phyloP scores from a whole-genome alignment of 1,140 invertebrate genomes.

The Artemia franciscana region DNA sequence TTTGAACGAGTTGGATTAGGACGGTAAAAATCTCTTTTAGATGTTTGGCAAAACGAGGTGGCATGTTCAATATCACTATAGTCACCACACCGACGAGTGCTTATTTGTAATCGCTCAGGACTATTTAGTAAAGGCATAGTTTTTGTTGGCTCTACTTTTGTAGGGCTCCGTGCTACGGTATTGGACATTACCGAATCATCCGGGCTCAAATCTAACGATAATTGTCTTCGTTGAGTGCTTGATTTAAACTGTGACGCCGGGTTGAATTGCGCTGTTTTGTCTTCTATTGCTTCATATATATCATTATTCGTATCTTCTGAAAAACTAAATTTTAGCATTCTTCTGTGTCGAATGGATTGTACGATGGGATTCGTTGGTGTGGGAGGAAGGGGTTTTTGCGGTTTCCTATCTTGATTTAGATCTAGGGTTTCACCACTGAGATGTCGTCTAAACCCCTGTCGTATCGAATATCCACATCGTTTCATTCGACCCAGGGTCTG shows the following conservation, averaged over 20 bases:
- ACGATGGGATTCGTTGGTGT: slow-evolving; percentile 9
- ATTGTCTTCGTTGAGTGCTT: neutral
- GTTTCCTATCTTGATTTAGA: slow-evolving; percentile 5
- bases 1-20: neutral
- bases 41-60: slow-evolving; percentile 28
- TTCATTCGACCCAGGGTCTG: neutral
- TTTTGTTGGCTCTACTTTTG: neutral
- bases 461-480: neutral
- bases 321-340: neutral
- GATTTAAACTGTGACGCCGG: neutral
- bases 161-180: neutral
- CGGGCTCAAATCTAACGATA: neutral
- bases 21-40: slow-evolving; percentile 45
- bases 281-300: no score
- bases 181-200: neutral
- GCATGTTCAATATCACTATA: slow-evolving; percentile 6
- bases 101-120: slow-evolving; percentile 5
- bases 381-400: slow-evolving; percentile 2
- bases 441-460: neutral
- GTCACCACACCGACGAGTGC: slow-evolving; percentile 9
- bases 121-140: neutral
- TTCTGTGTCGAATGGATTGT: slow-evolving; percentile 7
- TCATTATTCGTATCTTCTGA: neutral
- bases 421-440: neutral
- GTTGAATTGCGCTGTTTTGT: neutral